A percentile compares a stretch with the other conserved stretches of the same genome.
These are phyloP conservation scores for Arizona elegans DNA, from an alignment of 2,113 vertebrate species.

Conservation along the genomic window DNA sequence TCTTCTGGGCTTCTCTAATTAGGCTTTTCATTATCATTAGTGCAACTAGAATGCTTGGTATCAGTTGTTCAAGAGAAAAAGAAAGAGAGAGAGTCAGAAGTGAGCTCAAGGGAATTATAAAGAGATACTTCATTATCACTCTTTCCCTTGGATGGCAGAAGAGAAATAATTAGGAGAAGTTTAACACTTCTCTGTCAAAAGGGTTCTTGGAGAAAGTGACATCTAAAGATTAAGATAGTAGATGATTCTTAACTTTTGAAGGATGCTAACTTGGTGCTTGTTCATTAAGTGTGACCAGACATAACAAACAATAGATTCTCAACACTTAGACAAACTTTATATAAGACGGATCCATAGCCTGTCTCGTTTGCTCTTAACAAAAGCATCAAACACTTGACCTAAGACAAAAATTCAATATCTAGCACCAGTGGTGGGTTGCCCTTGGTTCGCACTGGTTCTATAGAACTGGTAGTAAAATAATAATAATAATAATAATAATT, in stretches of 20 bases:
- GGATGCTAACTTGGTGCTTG: constrained; percentile 26
- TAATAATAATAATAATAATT: too few relatives aligned
- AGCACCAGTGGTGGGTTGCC: neutral
- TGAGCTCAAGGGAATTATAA: neutral
- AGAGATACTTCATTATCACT: neutral
- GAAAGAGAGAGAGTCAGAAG: neutral
- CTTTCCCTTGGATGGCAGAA: neutral
- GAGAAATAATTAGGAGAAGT: neutral
- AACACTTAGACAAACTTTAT: constrained; percentile 36
- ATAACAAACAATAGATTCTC: constrained; percentile 23
- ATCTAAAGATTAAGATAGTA: constrained; percentile 38
- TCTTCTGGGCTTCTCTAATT: neutral
- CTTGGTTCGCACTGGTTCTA: too few relatives aligned
- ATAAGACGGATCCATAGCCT: constrained; percentile 24
- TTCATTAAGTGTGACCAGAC: constrained; percentile 32
- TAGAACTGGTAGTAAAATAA: too few relatives aligned
- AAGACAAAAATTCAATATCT: constrained; percentile 52
- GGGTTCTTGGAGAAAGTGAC: constrained; percentile 35
- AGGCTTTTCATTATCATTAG: neutral
- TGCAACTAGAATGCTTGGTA: neutral
- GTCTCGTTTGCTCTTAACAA: neutral
- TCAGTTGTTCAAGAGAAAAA: neutral
- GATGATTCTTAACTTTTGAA: constrained; percentile 50
- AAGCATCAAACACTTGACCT: constrained; percentile 11
- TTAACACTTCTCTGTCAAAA: constrained; percentile 36